Evolutionary conservation across 2,888 invertebrate species (phyloP), one percentile per base, ranked within the genome.

Genomic region (Galerucella pusilla): DNA sequence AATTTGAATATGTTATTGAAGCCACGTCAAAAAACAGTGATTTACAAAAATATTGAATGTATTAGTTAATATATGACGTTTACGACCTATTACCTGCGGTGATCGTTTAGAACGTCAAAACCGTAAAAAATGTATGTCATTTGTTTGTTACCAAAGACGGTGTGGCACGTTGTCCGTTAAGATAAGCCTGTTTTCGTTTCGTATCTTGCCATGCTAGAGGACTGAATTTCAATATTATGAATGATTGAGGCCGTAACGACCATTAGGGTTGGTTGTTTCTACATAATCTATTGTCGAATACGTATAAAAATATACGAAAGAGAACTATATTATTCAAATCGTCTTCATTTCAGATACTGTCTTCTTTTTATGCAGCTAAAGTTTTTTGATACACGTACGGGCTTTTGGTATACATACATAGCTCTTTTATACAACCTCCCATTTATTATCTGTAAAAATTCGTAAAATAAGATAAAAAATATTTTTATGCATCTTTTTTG

Each of bases 231-330:
- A 78, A 78, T 78, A 72, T 76, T 73, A 73, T 73, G 77, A 73
- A 71, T 73, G 71, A 73, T 73, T 70, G 72, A 74, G 73, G 54
- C 77, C 75, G 71, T 80, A 80, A 80, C 78, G 77, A 76, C 80
- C 79, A 77, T 79, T 75, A 71, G 70, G 74, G 74, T 49, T 69
- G 76, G 73, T 74, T 77, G 76, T 76, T 79, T 79, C 79, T 77
- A 78, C 78, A 79, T 80, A 79, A 80, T 80, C 75, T 75, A 77
- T 75, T 74, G 71, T 68, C 68, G 69, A 77, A 72, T 71, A 65
- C 71, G 45, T 74, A 74, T 69, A 75, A 65, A 75, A 77, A 75
- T 74, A 72, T 70, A 61, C 69, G 63, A 71, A 77, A 71, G 57
- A 65, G 65, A 61, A 59, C 61, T 60, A 63, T 71, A 73, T 75